These are phyloP conservation scores for Drosophila pachea DNA, from an alignment of 1,140 invertebrate species.

Conservation along the genomic window DNA sequence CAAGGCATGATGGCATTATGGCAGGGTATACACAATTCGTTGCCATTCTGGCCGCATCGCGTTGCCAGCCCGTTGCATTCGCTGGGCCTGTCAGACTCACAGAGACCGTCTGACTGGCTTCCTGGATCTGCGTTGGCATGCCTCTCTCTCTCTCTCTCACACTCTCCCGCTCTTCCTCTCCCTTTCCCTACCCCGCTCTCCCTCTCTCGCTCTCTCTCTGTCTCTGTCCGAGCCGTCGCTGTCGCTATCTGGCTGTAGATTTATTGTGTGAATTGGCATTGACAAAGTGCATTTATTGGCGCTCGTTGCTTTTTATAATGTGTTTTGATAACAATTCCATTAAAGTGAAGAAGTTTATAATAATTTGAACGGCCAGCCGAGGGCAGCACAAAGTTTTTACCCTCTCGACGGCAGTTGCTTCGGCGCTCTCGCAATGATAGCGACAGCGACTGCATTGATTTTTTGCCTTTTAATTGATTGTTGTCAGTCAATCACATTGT, in stretches of 20 bases:
- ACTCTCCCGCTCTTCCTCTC: background rate
- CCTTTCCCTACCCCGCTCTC: background rate
- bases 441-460: constrained; percentile 57
- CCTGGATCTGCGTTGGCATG: constrained; percentile 38
- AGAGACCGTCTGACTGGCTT: constrained; percentile 39
- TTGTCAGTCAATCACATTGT: constrained; percentile 74
- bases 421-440: constrained; percentile 36
- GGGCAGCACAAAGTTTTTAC: no score
- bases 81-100: constrained; percentile 50
- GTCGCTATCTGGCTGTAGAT: constrained; percentile 70
- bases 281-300: constrained; percentile 75
- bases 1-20: no score
- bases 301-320: constrained; percentile 67
- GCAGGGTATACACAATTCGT: background rate
- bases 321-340: constrained; percentile 77
- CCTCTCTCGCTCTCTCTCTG: background rate
- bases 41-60: background rate
- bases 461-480: constrained; percentile 67
- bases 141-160: background rate
- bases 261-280: constrained; percentile 77
- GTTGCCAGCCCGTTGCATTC: constrained; percentile 17
- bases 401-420: no score
- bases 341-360: constrained; percentile 77
- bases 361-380: constrained; percentile 55
- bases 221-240: constrained; percentile 6